phyloP scores from a whole-genome alignment of 1,140 invertebrate genomes.

The Drosophila funebris region DNA sequence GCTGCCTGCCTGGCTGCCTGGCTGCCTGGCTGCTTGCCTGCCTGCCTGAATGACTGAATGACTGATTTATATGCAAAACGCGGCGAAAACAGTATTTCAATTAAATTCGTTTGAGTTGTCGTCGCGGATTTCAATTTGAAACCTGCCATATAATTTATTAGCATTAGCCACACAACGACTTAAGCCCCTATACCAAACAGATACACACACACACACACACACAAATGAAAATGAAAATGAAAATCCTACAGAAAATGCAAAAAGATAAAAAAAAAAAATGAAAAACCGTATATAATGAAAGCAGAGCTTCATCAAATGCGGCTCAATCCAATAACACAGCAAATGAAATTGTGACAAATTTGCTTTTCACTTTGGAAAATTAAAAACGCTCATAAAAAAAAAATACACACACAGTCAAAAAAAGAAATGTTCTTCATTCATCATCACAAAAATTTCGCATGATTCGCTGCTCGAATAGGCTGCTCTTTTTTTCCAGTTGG shows the following conservation, averaged over 20 bases:
- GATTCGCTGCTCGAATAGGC: slow-evolving; percentile 30
- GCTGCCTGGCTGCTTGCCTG: slow-evolving; percentile 29
- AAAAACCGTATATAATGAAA: slow-evolving; percentile 42
- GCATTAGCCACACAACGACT: slow-evolving; percentile 74
- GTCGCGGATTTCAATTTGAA: slow-evolving; percentile 78
- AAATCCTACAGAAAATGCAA: not conserved
- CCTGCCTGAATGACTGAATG: slow-evolving; percentile 12
- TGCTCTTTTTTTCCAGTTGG: slow-evolving; percentile 1
- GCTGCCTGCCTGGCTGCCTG: not conserved
- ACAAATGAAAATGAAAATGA: slow-evolving; percentile 16
- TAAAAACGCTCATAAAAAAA: slow-evolving; percentile 74
- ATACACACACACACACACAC: not conserved
- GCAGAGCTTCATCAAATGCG: slow-evolving; percentile 65
- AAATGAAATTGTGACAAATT: slow-evolving; percentile 76
- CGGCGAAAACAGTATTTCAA: slow-evolving; percentile 77
- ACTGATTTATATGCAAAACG: slow-evolving; percentile 79
- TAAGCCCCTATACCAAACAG: slow-evolving; percentile 32
- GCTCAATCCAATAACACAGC: slow-evolving; percentile 67
- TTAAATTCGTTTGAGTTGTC: slow-evolving; percentile 80
- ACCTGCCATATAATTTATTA: slow-evolving; percentile 79
- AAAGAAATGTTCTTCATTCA: slow-evolving; percentile 61
- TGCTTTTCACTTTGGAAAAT: slow-evolving; percentile 80
- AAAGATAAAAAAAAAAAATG: slow-evolving; percentile 11
- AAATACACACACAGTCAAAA: slow-evolving; percentile 21
- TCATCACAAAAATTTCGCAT: slow-evolving; percentile 67